Evolutionary conservation across 2,113 vertebrate species (phyloP).

Genomic region (Ascaphus truei): DNA sequence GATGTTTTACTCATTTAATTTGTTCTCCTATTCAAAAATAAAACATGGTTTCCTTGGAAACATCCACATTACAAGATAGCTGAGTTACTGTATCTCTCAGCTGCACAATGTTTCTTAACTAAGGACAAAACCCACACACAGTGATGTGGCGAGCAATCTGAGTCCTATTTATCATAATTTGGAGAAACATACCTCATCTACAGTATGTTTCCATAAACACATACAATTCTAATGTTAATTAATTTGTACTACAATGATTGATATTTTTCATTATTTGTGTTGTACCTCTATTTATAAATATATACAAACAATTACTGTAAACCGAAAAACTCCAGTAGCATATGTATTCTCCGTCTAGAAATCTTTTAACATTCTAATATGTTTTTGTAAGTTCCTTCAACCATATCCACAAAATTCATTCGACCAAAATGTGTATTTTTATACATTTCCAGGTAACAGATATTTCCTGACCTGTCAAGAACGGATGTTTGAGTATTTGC

Average conservation of each 20-base stretch:
- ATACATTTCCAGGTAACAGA: too few species aligned
- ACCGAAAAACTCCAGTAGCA: too few species aligned
- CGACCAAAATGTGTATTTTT: too few species aligned
- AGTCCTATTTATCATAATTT: slow-evolving; percentile 46
- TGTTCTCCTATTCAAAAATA: slow-evolving; percentile 55
- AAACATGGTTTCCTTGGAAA: slow-evolving; percentile 63
- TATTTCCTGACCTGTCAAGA: too few species aligned
- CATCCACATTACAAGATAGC: slow-evolving; percentile 53
- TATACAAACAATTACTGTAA: too few species aligned
- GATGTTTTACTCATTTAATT: slow-evolving; percentile 63
- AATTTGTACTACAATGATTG: not conserved
- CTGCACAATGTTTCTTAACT: slow-evolving; percentile 53
- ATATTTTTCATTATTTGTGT: not conserved
- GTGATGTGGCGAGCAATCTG: slow-evolving; percentile 39
- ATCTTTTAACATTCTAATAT: too few species aligned
- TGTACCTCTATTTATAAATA: too few species aligned
- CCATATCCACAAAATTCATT: too few species aligned
- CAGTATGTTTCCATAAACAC: not conserved
- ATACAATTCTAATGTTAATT: not conserved
- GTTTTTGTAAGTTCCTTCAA: too few species aligned
- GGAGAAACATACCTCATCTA: slow-evolving; percentile 21
- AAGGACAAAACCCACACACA: slow-evolving; percentile 42
- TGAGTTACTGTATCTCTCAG: slow-evolving; percentile 56
- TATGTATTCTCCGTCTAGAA: too few species aligned
- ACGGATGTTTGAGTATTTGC: too few species aligned